These are phyloP conservation scores for Stenopsyche tienmushanensis DNA, from an alignment of 1,140 invertebrate genomes.

Conservation along the genomic window DNA sequence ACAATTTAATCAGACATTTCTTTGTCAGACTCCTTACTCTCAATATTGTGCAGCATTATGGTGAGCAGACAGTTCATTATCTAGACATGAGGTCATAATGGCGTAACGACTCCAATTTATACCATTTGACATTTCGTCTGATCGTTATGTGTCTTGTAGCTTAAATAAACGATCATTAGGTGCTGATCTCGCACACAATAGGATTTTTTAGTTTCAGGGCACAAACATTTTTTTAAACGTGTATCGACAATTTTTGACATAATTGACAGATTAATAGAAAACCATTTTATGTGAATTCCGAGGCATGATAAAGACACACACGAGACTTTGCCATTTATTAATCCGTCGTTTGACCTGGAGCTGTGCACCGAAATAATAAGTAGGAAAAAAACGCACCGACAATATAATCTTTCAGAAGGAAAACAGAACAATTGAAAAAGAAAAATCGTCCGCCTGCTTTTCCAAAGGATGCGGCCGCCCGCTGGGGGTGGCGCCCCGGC, in stretches of 20 bases:
- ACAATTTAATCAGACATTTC: conserved; percentile 33
- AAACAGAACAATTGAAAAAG: conserved; percentile 36
- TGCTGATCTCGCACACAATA: too few species aligned
- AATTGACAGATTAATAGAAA: too few species aligned
- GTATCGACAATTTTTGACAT: too few species aligned
- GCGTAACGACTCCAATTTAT: too few species aligned
- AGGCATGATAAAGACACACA: too few species aligned
- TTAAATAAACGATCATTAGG: too few species aligned
- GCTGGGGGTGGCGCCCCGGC: conserved; percentile 1
- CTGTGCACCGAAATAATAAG: background rate
- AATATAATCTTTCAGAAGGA: conserved; percentile 28
- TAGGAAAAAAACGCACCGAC: conserved; percentile 17
- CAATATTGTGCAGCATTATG: background rate
- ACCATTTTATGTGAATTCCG: too few species aligned
- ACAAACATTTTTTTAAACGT: too few species aligned
- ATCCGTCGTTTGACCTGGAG: background rate
- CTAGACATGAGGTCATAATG: too few species aligned
- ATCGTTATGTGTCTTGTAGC: too few species aligned
- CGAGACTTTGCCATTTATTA: background rate
- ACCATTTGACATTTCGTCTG: too few species aligned
- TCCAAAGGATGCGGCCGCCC: conserved; percentile 8
- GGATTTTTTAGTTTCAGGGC: too few species aligned
- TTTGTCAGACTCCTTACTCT: conserved; percentile 8
- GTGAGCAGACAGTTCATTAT: conserved; percentile 27
- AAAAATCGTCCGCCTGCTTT: conserved; percentile 25